Evolutionary conservation across 1,140 invertebrate genomes (phyloP).

Genomic region (Mycetomoellerius zeteki): DNA sequence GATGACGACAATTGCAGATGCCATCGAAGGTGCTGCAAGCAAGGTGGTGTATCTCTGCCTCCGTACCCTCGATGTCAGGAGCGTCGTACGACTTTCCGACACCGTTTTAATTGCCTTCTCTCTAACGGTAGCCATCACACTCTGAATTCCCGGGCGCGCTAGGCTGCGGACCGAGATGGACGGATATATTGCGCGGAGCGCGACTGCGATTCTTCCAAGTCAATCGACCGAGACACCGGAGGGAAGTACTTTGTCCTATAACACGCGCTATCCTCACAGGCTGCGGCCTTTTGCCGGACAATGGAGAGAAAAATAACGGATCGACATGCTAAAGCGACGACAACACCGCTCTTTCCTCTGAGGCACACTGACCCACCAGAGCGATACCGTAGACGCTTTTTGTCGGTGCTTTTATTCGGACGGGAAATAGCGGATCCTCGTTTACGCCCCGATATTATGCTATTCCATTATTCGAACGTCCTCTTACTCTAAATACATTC

Average conservation of each 20-base stretch:
- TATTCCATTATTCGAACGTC: conserved; percentile 6
- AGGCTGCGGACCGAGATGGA: conserved; percentile 20
- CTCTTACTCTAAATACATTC: conserved; percentile 34
- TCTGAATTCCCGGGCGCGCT: conserved; percentile 57
- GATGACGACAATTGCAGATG: conserved; percentile 71
- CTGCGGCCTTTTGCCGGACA: not conserved
- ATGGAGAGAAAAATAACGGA: conserved; percentile 52
- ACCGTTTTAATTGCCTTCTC: conserved; percentile 86
- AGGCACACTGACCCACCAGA: conserved; percentile 67
- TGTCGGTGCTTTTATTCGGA: conserved; percentile 31
- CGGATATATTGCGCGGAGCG: not conserved
- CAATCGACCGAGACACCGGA: conserved; percentile 59
- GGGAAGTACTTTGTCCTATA: not conserved
- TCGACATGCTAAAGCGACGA: conserved; percentile 42
- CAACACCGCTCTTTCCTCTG: conserved; percentile 64
- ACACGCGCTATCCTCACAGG: not conserved
- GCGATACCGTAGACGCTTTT: conserved; percentile 31
- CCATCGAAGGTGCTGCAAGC: not conserved
- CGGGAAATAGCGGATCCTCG: conserved; percentile 27
- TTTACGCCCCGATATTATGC: not conserved
- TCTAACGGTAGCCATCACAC: conserved; percentile 82
- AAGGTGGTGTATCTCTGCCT: conserved; percentile 12
- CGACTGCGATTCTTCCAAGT: conserved; percentile 41
- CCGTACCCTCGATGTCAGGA: conserved; percentile 65
- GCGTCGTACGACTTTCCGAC: conserved; percentile 82